A percentile compares a stretch with the other conserved stretches of the same genome.
These are phyloP conservation scores for Penelope pileata DNA, from an alignment of 2,113 vertebrate genomes.

Conservation along the genomic window DNA sequence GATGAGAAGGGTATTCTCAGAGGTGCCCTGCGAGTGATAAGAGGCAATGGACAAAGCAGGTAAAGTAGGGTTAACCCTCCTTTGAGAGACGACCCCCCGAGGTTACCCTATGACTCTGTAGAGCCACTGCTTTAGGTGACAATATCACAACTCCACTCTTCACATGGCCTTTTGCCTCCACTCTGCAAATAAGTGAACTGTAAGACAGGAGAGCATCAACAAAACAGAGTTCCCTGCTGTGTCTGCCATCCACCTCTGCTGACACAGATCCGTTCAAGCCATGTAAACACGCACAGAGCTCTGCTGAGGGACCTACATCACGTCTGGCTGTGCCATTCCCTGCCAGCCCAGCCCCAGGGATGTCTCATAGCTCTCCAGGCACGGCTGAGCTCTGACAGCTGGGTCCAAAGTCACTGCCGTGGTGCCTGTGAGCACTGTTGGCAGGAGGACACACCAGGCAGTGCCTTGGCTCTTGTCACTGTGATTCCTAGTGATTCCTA, in stretches of 20 bases:
- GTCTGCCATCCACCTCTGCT: background rate
- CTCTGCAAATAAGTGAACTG: background rate
- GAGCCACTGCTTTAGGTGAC: background rate
- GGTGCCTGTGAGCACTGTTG: background rate
- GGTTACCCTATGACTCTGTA: background rate
- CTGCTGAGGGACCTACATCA: background rate
- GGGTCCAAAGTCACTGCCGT: background rate
- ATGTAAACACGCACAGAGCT: background rate
- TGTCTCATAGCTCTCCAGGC: background rate
- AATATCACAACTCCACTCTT: background rate
- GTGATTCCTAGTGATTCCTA: too few relatives aligned
- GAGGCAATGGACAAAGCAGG: background rate
- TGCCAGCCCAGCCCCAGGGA: background rate
- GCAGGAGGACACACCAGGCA: background rate
- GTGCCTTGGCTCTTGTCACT: background rate
- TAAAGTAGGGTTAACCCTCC: background rate
- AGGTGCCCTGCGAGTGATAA: background rate
- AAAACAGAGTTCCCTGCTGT: background rate
- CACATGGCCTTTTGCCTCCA: background rate
- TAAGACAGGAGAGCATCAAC: background rate
- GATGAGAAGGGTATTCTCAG: background rate
- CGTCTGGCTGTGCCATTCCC: background rate
- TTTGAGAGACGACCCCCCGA: background rate
- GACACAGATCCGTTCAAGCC: rapidly evolving
- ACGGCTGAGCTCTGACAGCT: background rate